Percentiles rank a stretch among this genome's conserved stretches.
These are phyloP conservation scores for Stratiomys singularior DNA, from an alignment of 2,888 invertebrate species.

Conservation along the genomic window DNA sequence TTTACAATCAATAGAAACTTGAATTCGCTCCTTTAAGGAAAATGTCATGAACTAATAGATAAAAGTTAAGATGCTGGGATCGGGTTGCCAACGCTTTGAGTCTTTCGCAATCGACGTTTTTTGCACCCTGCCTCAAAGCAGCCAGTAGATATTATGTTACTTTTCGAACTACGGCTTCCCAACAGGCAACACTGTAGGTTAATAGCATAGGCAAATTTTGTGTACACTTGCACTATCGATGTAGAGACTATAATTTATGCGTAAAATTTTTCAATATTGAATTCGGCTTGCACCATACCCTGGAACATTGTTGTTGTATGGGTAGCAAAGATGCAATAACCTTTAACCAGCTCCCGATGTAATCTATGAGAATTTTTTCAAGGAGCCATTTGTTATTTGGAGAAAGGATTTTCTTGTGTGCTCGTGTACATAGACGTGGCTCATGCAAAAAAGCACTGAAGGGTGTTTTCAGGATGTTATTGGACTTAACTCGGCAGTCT, in stretches of 20 bases:
- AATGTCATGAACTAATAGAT: constrained; percentile 11
- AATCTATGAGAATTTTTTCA: constrained; percentile 52
- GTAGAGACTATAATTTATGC: constrained; percentile 54
- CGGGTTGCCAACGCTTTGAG: too few species aligned
- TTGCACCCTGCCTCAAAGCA: too few species aligned
- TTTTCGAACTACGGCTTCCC: too few species aligned
- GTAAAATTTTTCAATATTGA: constrained; percentile 52
- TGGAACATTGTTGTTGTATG: neutral
- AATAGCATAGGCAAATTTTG: constrained; percentile 45
- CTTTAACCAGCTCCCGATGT: constrained; percentile 40
- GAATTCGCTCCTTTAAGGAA: constrained; percentile 43
- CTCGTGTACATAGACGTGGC: neutral
- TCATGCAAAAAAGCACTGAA: constrained; percentile 6
- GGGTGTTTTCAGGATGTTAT: constrained; percentile 23
- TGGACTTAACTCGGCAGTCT: constrained; percentile 23
- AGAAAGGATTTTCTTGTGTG: constrained; percentile 40
- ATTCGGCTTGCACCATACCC: constrained; percentile 35
- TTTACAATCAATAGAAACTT: constrained; percentile 50
- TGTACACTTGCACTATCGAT: constrained; percentile 53
- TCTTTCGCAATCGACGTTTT: too few species aligned
- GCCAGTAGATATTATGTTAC: too few species aligned
- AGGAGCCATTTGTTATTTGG: constrained; percentile 37
- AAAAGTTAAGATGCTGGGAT: neutral
- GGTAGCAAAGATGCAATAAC: constrained; percentile 46
- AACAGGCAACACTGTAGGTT: neutral